Evolutionary conservation across 2,888 invertebrate species (phyloP), one percentile per base, ranked within the genome.

Genomic region (Tineola bisselliella): DNA sequence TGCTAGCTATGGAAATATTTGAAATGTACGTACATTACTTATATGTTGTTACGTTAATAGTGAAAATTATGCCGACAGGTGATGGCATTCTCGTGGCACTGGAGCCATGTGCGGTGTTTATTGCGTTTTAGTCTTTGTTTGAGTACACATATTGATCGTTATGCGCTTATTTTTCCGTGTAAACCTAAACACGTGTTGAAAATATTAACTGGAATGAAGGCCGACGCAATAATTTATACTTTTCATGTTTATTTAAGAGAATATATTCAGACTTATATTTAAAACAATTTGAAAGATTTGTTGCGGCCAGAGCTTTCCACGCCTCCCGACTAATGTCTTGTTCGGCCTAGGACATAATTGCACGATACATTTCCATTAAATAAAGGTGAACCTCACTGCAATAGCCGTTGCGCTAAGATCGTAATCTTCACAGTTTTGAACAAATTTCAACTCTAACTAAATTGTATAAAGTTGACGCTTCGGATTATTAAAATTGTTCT

Each of bases 331-430:
- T 58, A 58, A 58, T 58, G 33, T 58, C 58, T 58, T 58, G 33
- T 58, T 33, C 58, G 19, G n/a, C 25, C 30, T 13, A 15, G 63
- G 67, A 66, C 63, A 66, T 72, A 74, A 74, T 74, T 64, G 69
- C 71, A 73, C 71, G 69, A 70, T 74, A 72, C 68, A 65, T 65
- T 68, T 67, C 71, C 67, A 77, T 79, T 76, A 72, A 64, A 63
- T 67, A 72, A 73, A 54, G 18, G 54, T 79, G 73, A 76, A 76
- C 79, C 76, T 72, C 69, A 70, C 68, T 65, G 68, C 69, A 71
- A 70, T 71, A 66, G 65, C 68, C 66, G 63, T 65, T 48, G 18
- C 18, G 18, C 17, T n/a, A 19, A 33, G 13, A 13, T 33, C 17
- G 17, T 19, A 10, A 19, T 57, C 30, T 57, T 18, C 12, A 57